Evolutionary conservation across 2,797 vertebrate species (phyloP), one percentile per base, ranked within the genome.

Genomic region (Lacerta bilineata): DNA sequence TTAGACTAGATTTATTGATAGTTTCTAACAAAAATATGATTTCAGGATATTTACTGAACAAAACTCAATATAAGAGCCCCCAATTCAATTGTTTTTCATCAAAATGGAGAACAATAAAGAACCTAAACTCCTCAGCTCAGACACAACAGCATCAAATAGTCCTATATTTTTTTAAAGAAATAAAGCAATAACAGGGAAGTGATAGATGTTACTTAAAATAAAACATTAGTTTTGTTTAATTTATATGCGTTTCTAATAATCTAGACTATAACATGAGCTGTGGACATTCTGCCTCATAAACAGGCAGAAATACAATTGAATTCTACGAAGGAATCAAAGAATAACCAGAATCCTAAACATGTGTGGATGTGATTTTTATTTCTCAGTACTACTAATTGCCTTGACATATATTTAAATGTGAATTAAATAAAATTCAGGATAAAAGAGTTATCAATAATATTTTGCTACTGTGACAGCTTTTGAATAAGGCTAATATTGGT

Each of bases 71-170:
- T 97, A 95, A 92, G 97, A 97, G 97, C 96, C 97, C 97, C 97
- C 97, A 98, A 99, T 98, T 98, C 96, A 97, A 99, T 99, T 99
- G 98, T 96, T 97, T 98, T 98, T 98, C 96, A 98, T 98, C 95
- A 97, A 97, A 99, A 98, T 98, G 97, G 97, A 98, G 98, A 98
- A 98, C 98, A 99, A 99, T 99, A 99, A 98, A 99, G 98, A 98
- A 97, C 94, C 96, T 96, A 97, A 98, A 97, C 97, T 97, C 97
- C 97, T 96, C 94, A 96, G 95, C 97, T 98, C 97, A 98, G 98
- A 98, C 98, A 97, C 97, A 98, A 77, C 95, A 96, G 98, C 97
- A 98, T 97, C 97, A 97, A 97, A 98, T 94, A 17, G 90, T 91
- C 96, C 94, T 97, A 98, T 97, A 98, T 97, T 98, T 98, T 98